These are phyloP conservation scores for Pachypanchax playfairii DNA, from an alignment of 2,113 vertebrate genomes.

Conservation along the genomic window DNA sequence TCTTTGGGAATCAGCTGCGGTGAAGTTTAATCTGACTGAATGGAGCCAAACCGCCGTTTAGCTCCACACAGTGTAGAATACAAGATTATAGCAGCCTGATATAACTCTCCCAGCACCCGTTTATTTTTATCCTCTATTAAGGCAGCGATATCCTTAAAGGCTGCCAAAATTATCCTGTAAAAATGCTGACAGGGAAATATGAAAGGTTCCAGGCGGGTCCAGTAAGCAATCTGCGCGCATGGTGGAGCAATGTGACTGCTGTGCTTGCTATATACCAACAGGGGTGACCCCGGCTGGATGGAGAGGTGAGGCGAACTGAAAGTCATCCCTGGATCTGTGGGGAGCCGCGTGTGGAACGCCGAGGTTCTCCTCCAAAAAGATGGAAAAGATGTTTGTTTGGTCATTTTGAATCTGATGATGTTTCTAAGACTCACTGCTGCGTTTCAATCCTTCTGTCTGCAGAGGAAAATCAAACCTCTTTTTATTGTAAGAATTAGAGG, in stretches of 20 bases:
- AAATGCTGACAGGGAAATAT: conserved; percentile 80
- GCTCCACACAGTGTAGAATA: conserved; percentile 70
- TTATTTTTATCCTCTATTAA: conserved; percentile 81
- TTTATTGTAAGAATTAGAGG: conserved; percentile 84
- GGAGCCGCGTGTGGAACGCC: conserved; percentile 60
- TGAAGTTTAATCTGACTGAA: conserved; percentile 75
- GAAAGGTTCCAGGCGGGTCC: conserved; percentile 79
- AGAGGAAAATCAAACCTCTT: conserved; percentile 81
- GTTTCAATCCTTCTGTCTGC: conserved; percentile 62
- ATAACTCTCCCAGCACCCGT: conserved; percentile 73
- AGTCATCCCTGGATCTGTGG: conserved; percentile 72
- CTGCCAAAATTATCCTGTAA: conserved; percentile 80
- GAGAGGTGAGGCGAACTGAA: conserved; percentile 76
- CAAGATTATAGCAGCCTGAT: conserved; percentile 78
- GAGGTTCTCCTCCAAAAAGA: conserved; percentile 36
- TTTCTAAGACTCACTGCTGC: conserved; percentile 8
- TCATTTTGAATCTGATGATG: background rate
- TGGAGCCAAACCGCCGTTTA: conserved; percentile 65
- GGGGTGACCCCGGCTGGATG: conserved; percentile 76
- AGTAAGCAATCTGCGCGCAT: conserved; percentile 80
- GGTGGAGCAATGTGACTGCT: conserved; percentile 78
- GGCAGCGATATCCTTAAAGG: conserved; percentile 80
- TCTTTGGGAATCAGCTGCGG: conserved; percentile 66
- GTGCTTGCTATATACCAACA: conserved; percentile 79
- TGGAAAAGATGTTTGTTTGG: conserved; percentile 51